Evolutionary conservation across 2,113 vertebrate genomes (phyloP), one percentile per base, ranked within the genome.

Genomic region (Mirza zaza): DNA sequence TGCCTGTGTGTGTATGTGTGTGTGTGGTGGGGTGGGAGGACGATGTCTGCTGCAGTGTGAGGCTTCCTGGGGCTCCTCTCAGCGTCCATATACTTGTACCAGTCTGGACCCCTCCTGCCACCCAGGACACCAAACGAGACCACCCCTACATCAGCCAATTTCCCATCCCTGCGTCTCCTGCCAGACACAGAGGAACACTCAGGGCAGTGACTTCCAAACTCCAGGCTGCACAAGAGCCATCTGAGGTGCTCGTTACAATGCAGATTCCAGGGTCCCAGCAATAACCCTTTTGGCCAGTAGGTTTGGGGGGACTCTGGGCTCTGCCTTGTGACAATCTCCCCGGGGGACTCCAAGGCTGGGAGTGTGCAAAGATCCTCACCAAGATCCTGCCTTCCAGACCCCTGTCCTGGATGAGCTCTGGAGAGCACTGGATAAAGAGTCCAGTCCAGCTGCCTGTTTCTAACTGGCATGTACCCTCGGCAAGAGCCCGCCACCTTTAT

Each of bases 31-130:
- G 48, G 17, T 20, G 18, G 25, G 50, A 93, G 65, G 32, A 88
- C 18, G 42, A 73, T 67, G 57, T 45, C 12, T 63, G 77, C 75
- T 95, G 93, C 91, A 95, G 73, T 39, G 4, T 13, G 76, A 93
- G 80, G 39, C n/a, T 93, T 95, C 88, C 55, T 9, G 48, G 83
- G 86, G 79, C 61, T 87, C 63, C 73, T 94, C 45, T 70, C 23
- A 57, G 75, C 75, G 34, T 75, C 61, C 55, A 86, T 45, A 67
- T 42, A 34, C 67, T 85, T 42, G 13, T 45, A 5, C 88, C 42
- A 36, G 23, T 45, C 32, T 36, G 92, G 92, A 87, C 75, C 5
- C 34, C 67, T 65, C 45, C 70, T 11, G 5, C 20, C 55, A 7
- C 55, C n/a, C 27, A 45, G 17, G 61, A 93, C 94, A 45, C 32